Evolutionary conservation across 1,140 invertebrate species (phyloP).

Genomic region (Philotrypesis tridentata): DNA sequence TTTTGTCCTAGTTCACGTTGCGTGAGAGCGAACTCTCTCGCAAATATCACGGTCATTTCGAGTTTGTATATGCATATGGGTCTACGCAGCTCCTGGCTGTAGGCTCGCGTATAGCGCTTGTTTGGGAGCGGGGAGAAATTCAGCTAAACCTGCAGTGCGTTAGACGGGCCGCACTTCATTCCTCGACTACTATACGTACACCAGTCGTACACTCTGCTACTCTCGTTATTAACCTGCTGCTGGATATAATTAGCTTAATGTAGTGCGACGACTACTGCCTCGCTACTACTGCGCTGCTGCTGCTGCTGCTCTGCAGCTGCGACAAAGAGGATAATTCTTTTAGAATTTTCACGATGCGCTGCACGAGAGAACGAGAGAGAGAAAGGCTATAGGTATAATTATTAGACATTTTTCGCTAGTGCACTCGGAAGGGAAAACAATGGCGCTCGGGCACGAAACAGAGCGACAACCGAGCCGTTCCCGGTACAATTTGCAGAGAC

Average conservation of each 20-base stretch:
- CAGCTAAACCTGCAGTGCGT: background rate
- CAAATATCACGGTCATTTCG: slow-evolving; percentile 11
- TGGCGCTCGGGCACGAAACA: no score
- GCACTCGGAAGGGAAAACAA: no score
- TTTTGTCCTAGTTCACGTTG: background rate
- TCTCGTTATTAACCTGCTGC: slow-evolving; percentile 7
- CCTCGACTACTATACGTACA: background rate
- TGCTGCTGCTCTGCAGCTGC: no score
- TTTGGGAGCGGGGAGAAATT: slow-evolving; percentile 2
- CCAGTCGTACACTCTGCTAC: background rate
- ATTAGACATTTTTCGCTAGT: background rate
- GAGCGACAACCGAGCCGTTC: no score
- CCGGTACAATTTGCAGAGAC: no score
- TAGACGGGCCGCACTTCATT: background rate
- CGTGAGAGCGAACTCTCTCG: background rate
- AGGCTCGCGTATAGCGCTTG: background rate
- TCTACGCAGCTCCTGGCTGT: background rate
- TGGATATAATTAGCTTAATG: slow-evolving; percentile 16
- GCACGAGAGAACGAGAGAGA: no score
- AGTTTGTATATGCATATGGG: background rate
- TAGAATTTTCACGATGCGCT: background rate
- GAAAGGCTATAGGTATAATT: no score
- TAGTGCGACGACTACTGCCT: background rate
- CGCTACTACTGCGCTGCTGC: background rate
- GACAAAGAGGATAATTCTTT: background rate